Evolutionary conservation across 2,888 invertebrate genomes (phyloP).

Genomic region (Eumacrocentrus americanus): DNA sequence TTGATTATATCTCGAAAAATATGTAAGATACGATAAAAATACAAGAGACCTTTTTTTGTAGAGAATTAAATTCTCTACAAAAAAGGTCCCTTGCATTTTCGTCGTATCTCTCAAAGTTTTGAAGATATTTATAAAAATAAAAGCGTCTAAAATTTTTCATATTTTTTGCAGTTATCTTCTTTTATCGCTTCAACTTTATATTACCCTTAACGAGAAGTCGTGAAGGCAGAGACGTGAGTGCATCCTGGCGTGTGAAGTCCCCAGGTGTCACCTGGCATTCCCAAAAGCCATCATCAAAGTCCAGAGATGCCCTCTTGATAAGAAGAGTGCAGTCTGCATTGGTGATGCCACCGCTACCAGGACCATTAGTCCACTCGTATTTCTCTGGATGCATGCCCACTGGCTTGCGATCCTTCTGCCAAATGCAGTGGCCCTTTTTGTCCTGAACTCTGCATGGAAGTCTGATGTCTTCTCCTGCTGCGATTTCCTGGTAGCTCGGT

Average conservation of each 20-base stretch:
- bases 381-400: conserved; percentile 87
- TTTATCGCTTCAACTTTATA: too few relatives aligned
- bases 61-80: too few relatives aligned
- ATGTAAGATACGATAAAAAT: too few relatives aligned
- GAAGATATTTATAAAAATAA: too few relatives aligned
- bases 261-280: conserved; percentile 92
- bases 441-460: conserved; percentile 84
- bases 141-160: too few relatives aligned
- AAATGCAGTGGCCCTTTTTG: conserved; percentile 86
- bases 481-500: conserved; percentile 80
- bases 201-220: conserved; percentile 82
- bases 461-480: conserved; percentile 82
- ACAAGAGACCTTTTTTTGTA: too few relatives aligned
- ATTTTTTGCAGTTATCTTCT: too few relatives aligned
- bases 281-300: conserved; percentile 90
- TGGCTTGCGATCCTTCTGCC: conserved; percentile 92
- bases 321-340: conserved; percentile 79
- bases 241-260: conserved; percentile 73
- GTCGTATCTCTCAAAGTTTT: too few relatives aligned
- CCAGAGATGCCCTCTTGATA: conserved; percentile 80
- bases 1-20: too few relatives aligned
- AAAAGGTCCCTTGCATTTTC: too few relatives aligned
- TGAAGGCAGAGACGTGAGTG: conserved; percentile 82
- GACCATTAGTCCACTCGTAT: conserved; percentile 83
- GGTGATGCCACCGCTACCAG: conserved; percentile 60